phyloP scores from a whole-genome alignment of 2,888 invertebrate genomes.

The Lamellibrachia columna region DNA sequence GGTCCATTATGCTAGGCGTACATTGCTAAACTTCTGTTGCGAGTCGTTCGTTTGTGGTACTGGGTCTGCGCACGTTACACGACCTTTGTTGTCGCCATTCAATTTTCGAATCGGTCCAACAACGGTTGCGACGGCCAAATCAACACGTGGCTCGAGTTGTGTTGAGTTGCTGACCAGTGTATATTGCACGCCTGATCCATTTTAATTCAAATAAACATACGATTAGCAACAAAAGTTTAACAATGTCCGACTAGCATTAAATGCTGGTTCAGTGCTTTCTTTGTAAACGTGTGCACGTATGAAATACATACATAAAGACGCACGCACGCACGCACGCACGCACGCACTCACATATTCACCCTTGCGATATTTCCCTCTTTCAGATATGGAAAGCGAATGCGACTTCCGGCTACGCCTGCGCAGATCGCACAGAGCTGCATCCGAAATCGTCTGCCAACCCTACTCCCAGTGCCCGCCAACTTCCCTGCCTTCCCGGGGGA shows the following conservation, averaged over 20 bases:
- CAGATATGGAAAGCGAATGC: neutral
- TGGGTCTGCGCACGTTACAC: too few species aligned
- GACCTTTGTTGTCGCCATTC: too few species aligned
- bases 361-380: neutral
- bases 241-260: neutral
- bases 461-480: neutral
- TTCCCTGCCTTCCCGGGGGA: neutral
- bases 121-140: too few species aligned
- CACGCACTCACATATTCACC: neutral
- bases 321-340: neutral
- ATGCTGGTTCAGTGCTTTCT: neutral
- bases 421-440: constrained; percentile 8
- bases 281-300: neutral
- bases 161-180: too few species aligned
- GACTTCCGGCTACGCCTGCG: constrained; percentile 3
- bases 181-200: too few species aligned
- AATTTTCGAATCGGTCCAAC: too few species aligned
- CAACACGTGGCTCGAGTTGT: too few species aligned
- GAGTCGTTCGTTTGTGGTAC: too few species aligned
- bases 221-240: too few species aligned
- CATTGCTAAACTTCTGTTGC: too few species aligned
- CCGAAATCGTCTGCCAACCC: neutral
- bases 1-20: neutral
- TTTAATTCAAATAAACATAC: too few species aligned
- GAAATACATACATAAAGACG: neutral